phyloP scores from a whole-genome alignment of 2,888 invertebrate genomes.

The Capitulum mitella region DNA sequence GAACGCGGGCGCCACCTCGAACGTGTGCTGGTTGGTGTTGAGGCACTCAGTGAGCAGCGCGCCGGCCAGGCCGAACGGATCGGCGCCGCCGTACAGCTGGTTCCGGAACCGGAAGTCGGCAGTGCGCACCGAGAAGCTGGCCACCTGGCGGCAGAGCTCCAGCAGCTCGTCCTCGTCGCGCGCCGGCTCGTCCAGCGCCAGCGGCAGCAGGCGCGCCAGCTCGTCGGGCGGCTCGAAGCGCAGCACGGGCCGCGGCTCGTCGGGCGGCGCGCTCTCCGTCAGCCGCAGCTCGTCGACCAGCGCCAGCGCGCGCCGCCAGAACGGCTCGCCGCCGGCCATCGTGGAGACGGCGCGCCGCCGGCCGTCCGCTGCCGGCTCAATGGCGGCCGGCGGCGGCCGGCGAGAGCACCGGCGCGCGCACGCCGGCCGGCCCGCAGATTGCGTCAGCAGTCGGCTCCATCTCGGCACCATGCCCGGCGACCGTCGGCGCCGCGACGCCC shows the following conservation, averaged over 20 bases:
- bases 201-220: not conserved
- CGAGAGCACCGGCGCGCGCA: too few species aligned
- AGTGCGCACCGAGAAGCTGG: constrained; percentile 29
- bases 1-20: constrained; percentile 74
- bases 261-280: constrained; percentile 9
- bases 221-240: not conserved
- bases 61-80: constrained; percentile 65
- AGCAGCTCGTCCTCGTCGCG: not conserved
- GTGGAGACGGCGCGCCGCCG: not conserved
- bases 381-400: too few species aligned
- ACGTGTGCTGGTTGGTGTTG: constrained; percentile 77
- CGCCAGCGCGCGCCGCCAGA: not conserved
- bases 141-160: constrained; percentile 3
- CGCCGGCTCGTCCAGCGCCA: not conserved
- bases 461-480: too few species aligned
- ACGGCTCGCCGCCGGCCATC: not conserved
- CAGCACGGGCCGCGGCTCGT: not conserved
- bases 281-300: not conserved
- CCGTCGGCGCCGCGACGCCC: too few species aligned
- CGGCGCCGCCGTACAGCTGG: constrained; percentile 46
- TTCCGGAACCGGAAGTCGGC: constrained; percentile 36
- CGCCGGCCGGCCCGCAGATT: too few species aligned
- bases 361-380: too few species aligned
- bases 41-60: constrained; percentile 68
- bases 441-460: too few species aligned